Percentiles rank a stretch among this genome's conserved stretches.
Evolutionary conservation across 2,888 invertebrate species (phyloP).

Genomic region (Eretmocerus hayati): DNA sequence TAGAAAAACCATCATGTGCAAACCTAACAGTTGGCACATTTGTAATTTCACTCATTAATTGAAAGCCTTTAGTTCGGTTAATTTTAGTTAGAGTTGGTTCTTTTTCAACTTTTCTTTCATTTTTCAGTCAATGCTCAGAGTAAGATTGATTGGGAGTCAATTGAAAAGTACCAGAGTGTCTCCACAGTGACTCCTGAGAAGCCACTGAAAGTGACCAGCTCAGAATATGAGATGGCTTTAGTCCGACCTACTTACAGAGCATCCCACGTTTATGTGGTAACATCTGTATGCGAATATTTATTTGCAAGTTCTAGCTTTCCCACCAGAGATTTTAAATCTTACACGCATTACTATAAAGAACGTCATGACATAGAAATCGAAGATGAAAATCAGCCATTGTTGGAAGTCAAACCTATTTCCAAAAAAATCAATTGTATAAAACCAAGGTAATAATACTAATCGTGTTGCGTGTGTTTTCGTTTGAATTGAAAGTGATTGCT

Average conservation of each 20-base stretch:
- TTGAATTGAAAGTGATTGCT: too few relatives aligned
- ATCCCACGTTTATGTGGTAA: slow-evolving; percentile 56
- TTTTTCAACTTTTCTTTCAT: too few relatives aligned
- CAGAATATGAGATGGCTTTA: slow-evolving; percentile 64
- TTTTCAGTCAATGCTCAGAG: neutral
- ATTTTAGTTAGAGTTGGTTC: too few relatives aligned
- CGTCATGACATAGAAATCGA: slow-evolving; percentile 65
- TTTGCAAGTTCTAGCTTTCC: slow-evolving; percentile 64
- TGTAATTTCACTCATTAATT: too few relatives aligned
- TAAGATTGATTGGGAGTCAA: neutral
- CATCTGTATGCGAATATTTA: slow-evolving; percentile 59
- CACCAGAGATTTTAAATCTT: slow-evolving; percentile 55
- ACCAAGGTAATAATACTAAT: slow-evolving; percentile 42
- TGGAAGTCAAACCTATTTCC: slow-evolving; percentile 70
- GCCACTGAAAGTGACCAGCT: slow-evolving; percentile 51
- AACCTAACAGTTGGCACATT: too few relatives aligned
- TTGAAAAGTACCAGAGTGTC: slow-evolving; percentile 44
- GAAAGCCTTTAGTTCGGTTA: too few relatives aligned
- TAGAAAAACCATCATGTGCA: too few relatives aligned
- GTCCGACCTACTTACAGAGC: slow-evolving; percentile 80
- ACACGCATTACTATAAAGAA: slow-evolving; percentile 65
- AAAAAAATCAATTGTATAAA: slow-evolving; percentile 56
- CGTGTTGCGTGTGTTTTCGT: too few relatives aligned
- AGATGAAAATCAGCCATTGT: slow-evolving; percentile 64
- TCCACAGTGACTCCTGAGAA: slow-evolving; percentile 38